Evolutionary conservation across 2,888 invertebrate species (phyloP).

Genomic region (Crepidodera aurea): DNA sequence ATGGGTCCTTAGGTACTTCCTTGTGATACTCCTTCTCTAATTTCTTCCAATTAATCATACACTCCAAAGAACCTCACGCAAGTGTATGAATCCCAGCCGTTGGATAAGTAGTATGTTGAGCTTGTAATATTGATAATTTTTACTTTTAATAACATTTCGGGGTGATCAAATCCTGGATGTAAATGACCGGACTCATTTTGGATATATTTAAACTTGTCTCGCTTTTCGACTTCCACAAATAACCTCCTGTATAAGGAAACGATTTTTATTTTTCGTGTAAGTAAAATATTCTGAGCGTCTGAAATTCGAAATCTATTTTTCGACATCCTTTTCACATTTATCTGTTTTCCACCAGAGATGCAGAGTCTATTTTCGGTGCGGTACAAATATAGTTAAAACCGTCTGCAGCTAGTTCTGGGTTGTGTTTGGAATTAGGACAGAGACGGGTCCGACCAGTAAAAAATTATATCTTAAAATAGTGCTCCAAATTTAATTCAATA

Average conservation of each 20-base stretch:
- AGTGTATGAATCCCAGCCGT: too few relatives aligned
- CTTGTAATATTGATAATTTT: too few relatives aligned
- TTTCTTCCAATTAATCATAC: too few relatives aligned
- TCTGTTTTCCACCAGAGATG: constrained; percentile 43
- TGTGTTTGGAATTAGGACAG: constrained; percentile 57
- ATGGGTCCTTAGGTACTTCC: too few relatives aligned
- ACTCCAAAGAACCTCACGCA: too few relatives aligned
- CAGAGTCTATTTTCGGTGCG: constrained; percentile 47
- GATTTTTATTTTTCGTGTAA: background rate
- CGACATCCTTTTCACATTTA: constrained; percentile 44
- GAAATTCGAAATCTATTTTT: constrained; percentile 39
- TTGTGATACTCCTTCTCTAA: too few relatives aligned
- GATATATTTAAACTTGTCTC: background rate
- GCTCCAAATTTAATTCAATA: too few relatives aligned
- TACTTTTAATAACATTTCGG: too few relatives aligned
- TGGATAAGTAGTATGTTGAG: too few relatives aligned
- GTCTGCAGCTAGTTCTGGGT: constrained; percentile 50
- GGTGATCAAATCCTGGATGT: too few relatives aligned
- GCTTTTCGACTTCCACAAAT: constrained; percentile 3
- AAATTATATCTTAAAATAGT: too few relatives aligned
- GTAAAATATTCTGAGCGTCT: background rate
- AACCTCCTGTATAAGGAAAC: constrained; percentile 13
- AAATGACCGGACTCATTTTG: too few relatives aligned
- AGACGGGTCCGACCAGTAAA: background rate
- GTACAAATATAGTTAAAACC: constrained; percentile 57